phyloP scores from a whole-genome alignment of 2,888 invertebrate species.

The Sinotaia quadrata region DNA sequence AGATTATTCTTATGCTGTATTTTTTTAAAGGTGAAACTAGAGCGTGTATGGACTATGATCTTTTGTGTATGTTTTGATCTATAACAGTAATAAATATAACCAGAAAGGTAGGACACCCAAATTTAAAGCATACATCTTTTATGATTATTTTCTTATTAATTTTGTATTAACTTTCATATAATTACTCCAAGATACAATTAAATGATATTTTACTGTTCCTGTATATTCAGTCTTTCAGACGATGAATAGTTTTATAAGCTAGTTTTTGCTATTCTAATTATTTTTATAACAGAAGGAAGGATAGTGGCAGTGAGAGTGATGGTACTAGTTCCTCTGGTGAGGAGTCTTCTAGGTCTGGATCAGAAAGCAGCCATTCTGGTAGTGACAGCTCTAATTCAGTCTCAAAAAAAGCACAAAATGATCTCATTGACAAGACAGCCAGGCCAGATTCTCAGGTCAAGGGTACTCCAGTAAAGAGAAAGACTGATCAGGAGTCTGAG shows the following conservation, averaged over 20 bases:
- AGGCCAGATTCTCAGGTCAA: not conserved
- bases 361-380: not conserved
- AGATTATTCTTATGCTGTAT: no score
- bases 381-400: conserved; percentile 1
- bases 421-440: not conserved
- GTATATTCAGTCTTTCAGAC: no score
- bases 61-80: no score
- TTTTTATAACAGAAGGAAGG: conserved; percentile 26
- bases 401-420: not conserved
- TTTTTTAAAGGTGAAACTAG: no score
- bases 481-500: conserved; percentile 17
- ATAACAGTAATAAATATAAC: no score
- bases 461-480: not conserved
- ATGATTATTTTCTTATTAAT: no score
- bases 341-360: conserved; percentile 20
- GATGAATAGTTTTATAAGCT: not conserved
- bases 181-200: no score
- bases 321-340: conserved; percentile 29
- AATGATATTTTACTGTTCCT: no score
- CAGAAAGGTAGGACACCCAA: no score
- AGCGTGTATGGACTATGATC: no score
- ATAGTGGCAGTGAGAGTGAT: conserved; percentile 29
- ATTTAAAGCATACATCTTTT: no score
- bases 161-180: no score
- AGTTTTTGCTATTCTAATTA: not conserved